Evolutionary conservation across 2,888 invertebrate genomes (phyloP).

Genomic region (Drosophila rellima): DNA sequence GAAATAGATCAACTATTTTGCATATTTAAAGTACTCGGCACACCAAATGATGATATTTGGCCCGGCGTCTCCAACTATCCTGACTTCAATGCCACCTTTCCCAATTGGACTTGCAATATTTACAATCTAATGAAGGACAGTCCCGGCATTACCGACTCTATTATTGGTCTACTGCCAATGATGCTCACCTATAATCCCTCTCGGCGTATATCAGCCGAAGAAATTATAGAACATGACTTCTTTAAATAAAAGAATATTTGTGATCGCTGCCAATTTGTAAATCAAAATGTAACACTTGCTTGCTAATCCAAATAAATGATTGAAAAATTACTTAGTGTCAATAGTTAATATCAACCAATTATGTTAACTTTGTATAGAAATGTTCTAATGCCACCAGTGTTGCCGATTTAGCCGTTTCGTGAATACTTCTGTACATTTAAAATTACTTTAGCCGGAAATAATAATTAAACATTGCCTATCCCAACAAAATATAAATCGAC

Average conservation of each 20-base stretch:
- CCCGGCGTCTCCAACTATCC: not conserved
- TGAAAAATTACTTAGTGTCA: not conserved
- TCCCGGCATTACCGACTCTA: not conserved
- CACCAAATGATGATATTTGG: constrained; percentile 2
- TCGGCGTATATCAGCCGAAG: constrained; percentile 1
- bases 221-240: not conserved
- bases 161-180: not conserved
- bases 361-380: too few species aligned
- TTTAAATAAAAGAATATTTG: not conserved
- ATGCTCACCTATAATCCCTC: not conserved
- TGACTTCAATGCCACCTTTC: not conserved
- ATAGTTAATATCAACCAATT: not conserved
- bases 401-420: not conserved
- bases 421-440: too few species aligned
- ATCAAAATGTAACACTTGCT: not conserved
- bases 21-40: not conserved
- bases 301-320: not conserved
- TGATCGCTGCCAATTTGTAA: not conserved
- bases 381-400: too few species aligned
- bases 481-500: too few species aligned
- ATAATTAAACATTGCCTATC: too few species aligned
- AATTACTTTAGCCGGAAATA: too few species aligned
- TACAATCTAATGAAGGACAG: not conserved
- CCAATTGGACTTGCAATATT: not conserved
- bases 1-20: not conserved